Conservation (phyloP, 2,797 vertebrate genomes). For the Cirrhinus mrigala region DNA sequence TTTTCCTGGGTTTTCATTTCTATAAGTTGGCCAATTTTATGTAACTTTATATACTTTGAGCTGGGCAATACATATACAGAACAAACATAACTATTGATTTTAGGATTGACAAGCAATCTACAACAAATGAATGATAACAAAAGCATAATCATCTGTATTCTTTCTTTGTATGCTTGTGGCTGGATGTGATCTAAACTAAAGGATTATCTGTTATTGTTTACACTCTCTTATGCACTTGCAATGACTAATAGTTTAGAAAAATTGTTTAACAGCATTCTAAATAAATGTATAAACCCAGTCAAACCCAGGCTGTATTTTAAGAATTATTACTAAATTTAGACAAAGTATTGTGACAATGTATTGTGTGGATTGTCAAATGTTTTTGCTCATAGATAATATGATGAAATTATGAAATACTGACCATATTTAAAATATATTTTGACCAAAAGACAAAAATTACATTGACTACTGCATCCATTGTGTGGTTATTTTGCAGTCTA, state of each 20-base stretch:
- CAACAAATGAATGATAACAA: not conserved
- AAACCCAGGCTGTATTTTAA: not conserved
- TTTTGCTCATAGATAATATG: not conserved
- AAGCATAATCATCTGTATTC: too few relatives aligned
- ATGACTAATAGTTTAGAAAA: not conserved
- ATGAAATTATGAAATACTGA: not conserved
- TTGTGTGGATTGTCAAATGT: not conserved
- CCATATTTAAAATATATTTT: not conserved
- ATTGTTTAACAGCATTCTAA: not conserved
- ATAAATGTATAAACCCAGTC: not conserved
- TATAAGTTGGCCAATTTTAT: not conserved
- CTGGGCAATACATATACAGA: not conserved
- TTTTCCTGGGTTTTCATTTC: not conserved
- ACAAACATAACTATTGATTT: not conserved
- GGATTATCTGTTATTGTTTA: too few relatives aligned
- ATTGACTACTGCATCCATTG: not conserved
- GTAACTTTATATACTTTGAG: not conserved
- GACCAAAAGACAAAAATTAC: not conserved
- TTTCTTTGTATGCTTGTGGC: too few relatives aligned
- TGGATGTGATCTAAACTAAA: conserved; percentile 31
- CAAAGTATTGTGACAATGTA: not conserved
- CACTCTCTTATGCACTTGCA: too few relatives aligned
- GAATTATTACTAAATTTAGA: not conserved
- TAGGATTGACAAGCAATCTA: not conserved
- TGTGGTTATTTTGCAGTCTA: not conserved